Base-by-base conservation (phyloP, 2,113 vertebrate species). In the Carassius gibelio region DNA sequence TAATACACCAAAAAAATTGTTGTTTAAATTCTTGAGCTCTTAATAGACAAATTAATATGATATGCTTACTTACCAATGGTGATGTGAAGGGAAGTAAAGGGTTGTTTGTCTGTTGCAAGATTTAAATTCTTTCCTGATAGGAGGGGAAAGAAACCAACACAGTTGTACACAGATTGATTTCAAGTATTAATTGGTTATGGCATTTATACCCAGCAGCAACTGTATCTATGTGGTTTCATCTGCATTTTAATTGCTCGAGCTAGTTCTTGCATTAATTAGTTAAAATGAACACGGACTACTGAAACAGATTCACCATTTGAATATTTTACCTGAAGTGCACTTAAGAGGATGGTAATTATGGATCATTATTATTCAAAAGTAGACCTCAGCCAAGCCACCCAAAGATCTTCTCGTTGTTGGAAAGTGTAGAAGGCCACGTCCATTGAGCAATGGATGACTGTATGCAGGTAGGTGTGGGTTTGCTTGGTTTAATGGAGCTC, bases 341-440 rank as follows among this genome's bases (percentile, higher is more conserved):
- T 90, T 92, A 75, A 79, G 84, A 92, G 87, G 68, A 83, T 81
- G 88, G 90, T 91, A 87, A 94, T 92, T 90, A 87, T 48, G 87
- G 82, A 91, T 87, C 86, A 91, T 91, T 88, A 90, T 89, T 90
- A 91, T 93, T 93, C 91, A 92, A 91, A 91, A 93, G 90, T 87
- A 87, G 23, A 72, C 68, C 81, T 86, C 81, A 90, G 91, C 87
- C 72, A 91, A 89, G 66, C 84, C 83, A 76, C 81, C 86, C 55
- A 61, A 74, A 83, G 87, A 79, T 59, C 83, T 68, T 90, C 83
- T 77, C 45, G 36, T 78, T 85, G 61, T 77, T 45, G 57, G 84
- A 84, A 84, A 80, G 85, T 82, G 66, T 79, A 82, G 72, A 77
- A 87, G 86, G 8, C 75, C 57, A 87, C 87, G 78, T 86, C 61